Conservation (phyloP, 2,113 vertebrate species). For the Aegithalos caudatus region DNA sequence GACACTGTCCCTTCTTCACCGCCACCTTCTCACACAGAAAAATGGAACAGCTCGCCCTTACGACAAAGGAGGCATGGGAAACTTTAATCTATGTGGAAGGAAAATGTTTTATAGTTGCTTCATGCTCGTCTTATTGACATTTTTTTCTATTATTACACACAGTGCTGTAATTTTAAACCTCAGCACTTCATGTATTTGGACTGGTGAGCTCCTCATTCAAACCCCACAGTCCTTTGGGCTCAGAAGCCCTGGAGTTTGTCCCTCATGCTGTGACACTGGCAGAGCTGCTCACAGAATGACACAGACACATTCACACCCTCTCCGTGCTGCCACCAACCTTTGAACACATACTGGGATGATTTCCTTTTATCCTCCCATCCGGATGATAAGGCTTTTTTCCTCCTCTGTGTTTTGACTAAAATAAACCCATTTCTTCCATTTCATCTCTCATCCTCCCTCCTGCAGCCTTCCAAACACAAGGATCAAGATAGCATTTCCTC, state of each 20-base stretch:
- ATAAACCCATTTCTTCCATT: neutral
- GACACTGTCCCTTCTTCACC: neutral
- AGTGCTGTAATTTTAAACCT: neutral
- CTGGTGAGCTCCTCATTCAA: neutral
- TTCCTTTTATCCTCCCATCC: neutral
- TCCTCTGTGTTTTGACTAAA: neutral
- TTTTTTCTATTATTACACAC: neutral
- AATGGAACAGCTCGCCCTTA: neutral
- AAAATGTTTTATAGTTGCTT: neutral
- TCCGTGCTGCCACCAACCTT: neutral
- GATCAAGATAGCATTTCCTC: conserved; percentile 14
- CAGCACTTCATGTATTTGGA: neutral
- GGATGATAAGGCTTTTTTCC: neutral
- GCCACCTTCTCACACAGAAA: neutral
- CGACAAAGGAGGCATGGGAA: neutral
- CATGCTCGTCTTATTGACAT: neutral
- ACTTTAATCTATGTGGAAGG: neutral
- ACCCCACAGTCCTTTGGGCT: fast-evolving
- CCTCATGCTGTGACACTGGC: neutral
- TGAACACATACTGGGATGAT: neutral
- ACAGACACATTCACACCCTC: neutral
- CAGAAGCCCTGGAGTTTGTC: neutral
- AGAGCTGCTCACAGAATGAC: neutral
- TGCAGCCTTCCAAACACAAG: neutral
- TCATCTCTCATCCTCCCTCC: conserved; percentile 10